Percentiles rank a stretch among this genome's conserved stretches.
Evolutionary conservation across 2,113 vertebrate species (phyloP).

Genomic region (Xenopus borealis): DNA sequence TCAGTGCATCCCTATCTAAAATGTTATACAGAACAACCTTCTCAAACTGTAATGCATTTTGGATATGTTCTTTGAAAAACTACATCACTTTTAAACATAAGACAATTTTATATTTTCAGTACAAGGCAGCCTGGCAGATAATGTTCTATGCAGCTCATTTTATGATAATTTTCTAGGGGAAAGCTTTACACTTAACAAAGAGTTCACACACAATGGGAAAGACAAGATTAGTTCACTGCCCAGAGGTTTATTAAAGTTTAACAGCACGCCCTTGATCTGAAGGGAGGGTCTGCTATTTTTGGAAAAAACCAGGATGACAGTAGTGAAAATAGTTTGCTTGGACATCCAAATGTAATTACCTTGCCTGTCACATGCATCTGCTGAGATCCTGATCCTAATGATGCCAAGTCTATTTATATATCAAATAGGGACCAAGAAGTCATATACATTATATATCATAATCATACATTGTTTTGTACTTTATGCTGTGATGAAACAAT

Average conservation of each 20-base stretch:
- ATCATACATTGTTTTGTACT: too few relatives aligned
- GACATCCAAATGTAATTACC: slow-evolving; percentile 62
- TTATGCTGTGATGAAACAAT: too few relatives aligned
- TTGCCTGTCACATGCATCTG: slow-evolving; percentile 57
- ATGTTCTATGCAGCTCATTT: slow-evolving; percentile 8
- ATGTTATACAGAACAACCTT: too few relatives aligned
- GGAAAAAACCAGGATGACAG: slow-evolving; percentile 66
- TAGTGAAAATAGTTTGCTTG: slow-evolving; percentile 67
- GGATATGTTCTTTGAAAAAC: slow-evolving; percentile 16
- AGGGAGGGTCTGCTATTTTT: slow-evolving; percentile 64
- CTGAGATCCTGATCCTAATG: too few relatives aligned
- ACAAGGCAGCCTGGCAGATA: background rate
- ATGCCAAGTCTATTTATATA: too few relatives aligned
- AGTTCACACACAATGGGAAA: slow-evolving; percentile 6
- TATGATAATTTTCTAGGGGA: slow-evolving; percentile 10
- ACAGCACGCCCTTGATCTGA: slow-evolving; percentile 58
- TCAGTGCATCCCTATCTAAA: too few relatives aligned
- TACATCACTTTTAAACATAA: slow-evolving; percentile 18
- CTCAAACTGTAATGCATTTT: background rate
- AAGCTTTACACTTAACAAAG: background rate
- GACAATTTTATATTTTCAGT: slow-evolving; percentile 6
- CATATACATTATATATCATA: too few relatives aligned
- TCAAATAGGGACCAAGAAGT: too few relatives aligned
- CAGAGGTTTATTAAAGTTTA: slow-evolving; percentile 49
- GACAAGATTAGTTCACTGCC: slow-evolving; percentile 37